These are phyloP conservation scores for Mastacembelus armatus DNA, from an alignment of 2,797 vertebrate species.

Conservation along the genomic window DNA sequence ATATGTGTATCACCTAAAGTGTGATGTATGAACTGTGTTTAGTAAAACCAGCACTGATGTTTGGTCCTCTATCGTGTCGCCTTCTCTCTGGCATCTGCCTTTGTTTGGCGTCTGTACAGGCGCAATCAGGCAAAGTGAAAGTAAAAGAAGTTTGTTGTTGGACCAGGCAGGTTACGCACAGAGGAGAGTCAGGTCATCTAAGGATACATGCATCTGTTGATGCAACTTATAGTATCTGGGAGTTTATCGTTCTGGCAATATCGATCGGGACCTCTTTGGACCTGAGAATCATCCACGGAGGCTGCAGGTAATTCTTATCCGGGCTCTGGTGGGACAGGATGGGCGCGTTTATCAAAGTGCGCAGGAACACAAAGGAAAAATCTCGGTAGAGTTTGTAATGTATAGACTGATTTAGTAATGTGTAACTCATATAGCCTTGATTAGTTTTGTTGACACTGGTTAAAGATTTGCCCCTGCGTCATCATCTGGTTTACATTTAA, in stretches of 20 bases:
- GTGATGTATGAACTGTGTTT: too few relatives aligned
- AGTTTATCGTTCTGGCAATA: neutral
- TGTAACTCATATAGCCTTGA: too few relatives aligned
- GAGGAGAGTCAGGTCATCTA: rapidly evolving
- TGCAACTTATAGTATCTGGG: rapidly evolving
- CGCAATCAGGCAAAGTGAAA: constrained; percentile 42
- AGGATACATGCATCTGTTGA: neutral
- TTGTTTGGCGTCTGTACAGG: neutral
- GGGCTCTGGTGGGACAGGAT: rapidly evolving
- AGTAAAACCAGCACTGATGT: too few relatives aligned
- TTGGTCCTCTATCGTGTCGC: too few relatives aligned
- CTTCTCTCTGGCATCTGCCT: neutral
- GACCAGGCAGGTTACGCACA: neutral
- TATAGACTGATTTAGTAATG: too few relatives aligned
- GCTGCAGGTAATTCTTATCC: constrained; percentile 26
- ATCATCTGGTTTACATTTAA: too few relatives aligned
- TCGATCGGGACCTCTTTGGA: too few relatives aligned
- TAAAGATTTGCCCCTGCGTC: too few relatives aligned
- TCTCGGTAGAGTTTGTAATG: too few relatives aligned
- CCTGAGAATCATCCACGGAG: constrained; percentile 6
- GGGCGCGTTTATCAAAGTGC: neutral
- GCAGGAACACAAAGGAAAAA: rapidly evolving
- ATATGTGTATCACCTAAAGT: too few relatives aligned
- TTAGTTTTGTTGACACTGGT: too few relatives aligned
- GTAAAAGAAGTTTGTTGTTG: constrained; percentile 9